A percentile compares a stretch with the other conserved stretches of the same genome.
Evolutionary conservation across 2,113 vertebrate genomes (phyloP).

Genomic region (human (Homo sapiens)): DNA sequence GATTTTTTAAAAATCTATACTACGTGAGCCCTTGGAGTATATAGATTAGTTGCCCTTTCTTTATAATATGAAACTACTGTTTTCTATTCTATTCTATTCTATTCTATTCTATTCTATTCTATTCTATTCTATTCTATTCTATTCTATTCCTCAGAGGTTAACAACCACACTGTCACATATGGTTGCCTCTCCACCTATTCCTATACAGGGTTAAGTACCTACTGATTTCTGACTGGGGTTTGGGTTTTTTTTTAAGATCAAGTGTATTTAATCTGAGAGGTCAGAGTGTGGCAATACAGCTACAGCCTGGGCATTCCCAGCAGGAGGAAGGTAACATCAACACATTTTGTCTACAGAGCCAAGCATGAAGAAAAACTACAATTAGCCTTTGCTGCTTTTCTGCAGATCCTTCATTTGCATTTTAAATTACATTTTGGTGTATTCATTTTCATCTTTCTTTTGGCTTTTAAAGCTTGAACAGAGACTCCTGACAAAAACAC

Average conservation of each 20-base stretch:
- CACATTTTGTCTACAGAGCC: neutral
- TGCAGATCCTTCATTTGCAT: constrained; percentile 80
- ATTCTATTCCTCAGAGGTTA: neutral
- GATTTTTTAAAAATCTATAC: neutral
- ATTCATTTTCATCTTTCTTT: constrained; percentile 78
- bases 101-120: too few species aligned
- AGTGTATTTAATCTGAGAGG: constrained; percentile 73
- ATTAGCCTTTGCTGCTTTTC: constrained; percentile 70
- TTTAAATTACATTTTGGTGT: constrained; percentile 79
- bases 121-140: too few species aligned
- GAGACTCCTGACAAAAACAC: constrained; percentile 67
- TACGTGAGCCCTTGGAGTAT: neutral
- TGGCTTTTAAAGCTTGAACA: constrained; percentile 75
- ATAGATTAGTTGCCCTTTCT: neutral
- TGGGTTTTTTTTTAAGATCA: constrained; percentile 27
- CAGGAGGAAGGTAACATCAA: constrained; percentile 56
- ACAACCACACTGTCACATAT: neutral
- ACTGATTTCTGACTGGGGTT: neutral
- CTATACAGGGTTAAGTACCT: neutral
- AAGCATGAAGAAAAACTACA: constrained; percentile 56
- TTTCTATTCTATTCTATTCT: too few species aligned
- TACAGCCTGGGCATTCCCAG: constrained; percentile 60
- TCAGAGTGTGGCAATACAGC: constrained; percentile 69
- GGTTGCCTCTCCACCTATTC: neutral
- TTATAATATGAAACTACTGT: neutral